phyloP scores from a whole-genome alignment of 2,888 invertebrate species.

The Clanis bilineata region DNA sequence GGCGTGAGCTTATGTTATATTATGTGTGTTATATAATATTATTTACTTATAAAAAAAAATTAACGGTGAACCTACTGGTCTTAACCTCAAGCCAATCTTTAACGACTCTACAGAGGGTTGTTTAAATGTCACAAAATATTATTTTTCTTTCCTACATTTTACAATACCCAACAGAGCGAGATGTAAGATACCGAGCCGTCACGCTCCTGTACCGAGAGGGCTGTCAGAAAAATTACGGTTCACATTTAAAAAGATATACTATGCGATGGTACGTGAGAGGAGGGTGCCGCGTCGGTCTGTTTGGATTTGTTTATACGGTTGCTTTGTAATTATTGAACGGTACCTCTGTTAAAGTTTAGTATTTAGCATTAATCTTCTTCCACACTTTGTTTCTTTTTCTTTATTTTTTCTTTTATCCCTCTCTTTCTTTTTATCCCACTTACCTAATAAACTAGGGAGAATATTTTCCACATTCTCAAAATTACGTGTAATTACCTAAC shows the following conservation, averaged over 20 bases:
- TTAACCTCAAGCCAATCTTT: background rate
- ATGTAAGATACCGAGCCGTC: slow-evolving; percentile 14
- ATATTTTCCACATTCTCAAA: too few relatives aligned
- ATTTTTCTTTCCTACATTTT: background rate
- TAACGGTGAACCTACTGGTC: background rate
- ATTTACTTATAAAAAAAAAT: too few relatives aligned
- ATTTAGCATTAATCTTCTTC: too few relatives aligned
- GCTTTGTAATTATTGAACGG: background rate
- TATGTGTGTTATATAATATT: too few relatives aligned
- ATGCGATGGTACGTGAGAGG: slow-evolving; percentile 45
- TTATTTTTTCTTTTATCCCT: too few relatives aligned
- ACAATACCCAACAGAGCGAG: slow-evolving; percentile 11
- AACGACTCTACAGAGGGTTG: background rate
- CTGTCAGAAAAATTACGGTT: slow-evolving; percentile 76
- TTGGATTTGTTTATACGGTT: slow-evolving; percentile 26
- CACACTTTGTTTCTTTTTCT: too few relatives aligned
- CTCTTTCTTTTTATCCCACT: too few relatives aligned
- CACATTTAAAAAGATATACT: slow-evolving; percentile 69
- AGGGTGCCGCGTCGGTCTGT: slow-evolving; percentile 22
- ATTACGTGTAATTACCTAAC: too few relatives aligned
- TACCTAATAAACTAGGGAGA: too few relatives aligned
- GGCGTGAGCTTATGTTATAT: too few relatives aligned
- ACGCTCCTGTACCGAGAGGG: slow-evolving; percentile 29
- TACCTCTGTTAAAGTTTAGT: too few relatives aligned
- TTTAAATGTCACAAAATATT: background rate